Base-by-base conservation (phyloP, 2,888 invertebrate genomes). In the Alcis repandata region DNA sequence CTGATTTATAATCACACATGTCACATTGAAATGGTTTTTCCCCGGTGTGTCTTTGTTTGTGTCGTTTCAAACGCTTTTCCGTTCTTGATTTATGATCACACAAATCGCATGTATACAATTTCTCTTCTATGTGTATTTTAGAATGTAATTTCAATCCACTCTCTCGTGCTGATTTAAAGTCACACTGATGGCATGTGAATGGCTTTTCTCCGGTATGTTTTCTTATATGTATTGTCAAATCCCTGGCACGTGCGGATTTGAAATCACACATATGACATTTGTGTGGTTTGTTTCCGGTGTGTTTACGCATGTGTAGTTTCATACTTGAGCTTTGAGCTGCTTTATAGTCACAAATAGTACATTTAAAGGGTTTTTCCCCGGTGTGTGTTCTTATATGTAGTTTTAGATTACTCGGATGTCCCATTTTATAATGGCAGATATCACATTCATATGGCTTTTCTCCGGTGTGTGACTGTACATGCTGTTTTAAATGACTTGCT, bases 131-230 rank as follows among this genome's bases (percentile, higher is more conserved):
- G 36, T 51, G 51, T 13, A 36, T 51, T 51, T 13, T 51, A 4
- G 20, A 20, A 13, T 51, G 51, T 10, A 20, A 7, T 51, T 51
- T 51, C 36, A 51, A 27, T 19, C 51, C 51, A 36, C 36, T 51
- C 13, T 36, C 36, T 36, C 51, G 6, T 17, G 51, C 51, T 1
- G 51, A 51, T 51, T 15, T 36, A 27, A 51, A 51, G 9, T 51
- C 36, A 20, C 51, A 51, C 10, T 38, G 20, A 20, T 20, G 33
- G n/a, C 51, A 51, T n/a, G 51, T 10, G 10, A n/a, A 51, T 1
- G 51, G 51, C 20, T 38, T 51, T n/a, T 51, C 51, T 38, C 51
- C 51, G 8, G 51, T 51, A n/a, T 51, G 51, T 36, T 36, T 51
- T 19, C 51, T 19, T 13, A 36, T 38, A 8, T 51, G 51, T 2